Base-by-base conservation (phyloP, 92 coral and sea anemone species). In the Zoanthus solanderi region DNA sequence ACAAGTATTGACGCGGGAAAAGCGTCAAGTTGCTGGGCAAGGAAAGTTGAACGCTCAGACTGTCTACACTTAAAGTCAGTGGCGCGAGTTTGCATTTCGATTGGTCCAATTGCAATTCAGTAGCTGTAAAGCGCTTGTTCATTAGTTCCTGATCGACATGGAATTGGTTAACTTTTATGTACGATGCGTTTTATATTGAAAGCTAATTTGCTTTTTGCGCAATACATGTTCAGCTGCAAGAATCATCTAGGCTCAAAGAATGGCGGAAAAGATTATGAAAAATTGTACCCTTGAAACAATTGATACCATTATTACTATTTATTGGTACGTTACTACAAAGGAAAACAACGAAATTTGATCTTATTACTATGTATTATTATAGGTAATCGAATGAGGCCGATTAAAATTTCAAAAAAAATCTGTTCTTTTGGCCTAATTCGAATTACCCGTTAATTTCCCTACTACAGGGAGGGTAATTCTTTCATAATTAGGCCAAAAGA, bases 1-100 rank as follows among this genome's bases (percentile, higher is more conserved):
- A 76, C 84, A 78, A 78, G 84, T 78, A 78, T 78, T 78, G 84
- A 78, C 71, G 67, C 84, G 66, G 84, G 84, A 52, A 78, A 78
- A 78, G 69, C 44, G 30, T 50, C 69, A 50, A 45, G 69, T 15
- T 78, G 69, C 69, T 52, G 69, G 84, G 84, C 69, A 50, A 78
- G 29, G 61, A 78, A 78, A 78, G 84, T 78, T 78, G 84, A 78
- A 78, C 84, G 69, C 67, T 28, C 84, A 78, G 84, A 56, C 63
- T 5, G 63, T 28, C 84, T 78, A 78, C 84, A 78, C 31, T 50
- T 78, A 50, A 78, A 75, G 63, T 56, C 63, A 56, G 63, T 56
- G 14, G 12, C 63, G 63, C 63, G 63, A 56, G 63, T 56, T 56
- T 56, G 63, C 63, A 56, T 56, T 56, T 56, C 63, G 63, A 56